Evolutionary conservation across 2,888 invertebrate species (phyloP), one percentile per base, ranked within the genome.

Genomic region (Philhelius pedissequus): DNA sequence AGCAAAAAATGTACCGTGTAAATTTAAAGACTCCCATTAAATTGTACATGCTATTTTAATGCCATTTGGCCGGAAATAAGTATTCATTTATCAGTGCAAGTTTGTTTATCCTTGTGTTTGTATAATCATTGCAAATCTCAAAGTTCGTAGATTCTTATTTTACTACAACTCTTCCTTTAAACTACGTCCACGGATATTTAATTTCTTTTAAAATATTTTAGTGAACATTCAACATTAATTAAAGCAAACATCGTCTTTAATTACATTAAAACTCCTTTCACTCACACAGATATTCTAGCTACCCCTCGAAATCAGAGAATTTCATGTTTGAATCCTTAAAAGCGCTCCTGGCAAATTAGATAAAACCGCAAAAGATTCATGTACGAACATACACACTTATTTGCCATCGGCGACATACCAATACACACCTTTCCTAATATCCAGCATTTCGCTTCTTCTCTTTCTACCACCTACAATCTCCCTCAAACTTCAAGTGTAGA

Each of bases 281-380:
- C 40, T n/a, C 40, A 58, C n/a, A 58, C n/a, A 22, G 2, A 56
- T 13, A 40, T 25, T 13, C 6, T 18, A 27, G 11, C 0, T 27
- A 40, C 45, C 64, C 32, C 22, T 64, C 32, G 22, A 32, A 64
- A 48, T 22, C 73, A 74, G 69, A n/a, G 43, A 11, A 52, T 40
- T 40, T 9, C 48, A 78, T 74, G 71, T 74, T 83, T 54, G 69
- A 83, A 79, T 78, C 69, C 58, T 66, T 69, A 80, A 75, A 84
- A 84, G 66, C 58, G 80, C 84, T 80, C 48, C 22, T 13, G 71
- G 84, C 71, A 71, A 76, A 80, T 80, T 84, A 84, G 84, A 84
- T 80, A 80, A 76, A 80, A 80, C 80, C 84, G 25, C 71, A 84
- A 80, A 76, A 84, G 80, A 84, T 76, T 69, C 84, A 75, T 70